These are phyloP conservation scores for Aepyceros melampus DNA, from an alignment of 2,113 vertebrate species.

Conservation along the genomic window DNA sequence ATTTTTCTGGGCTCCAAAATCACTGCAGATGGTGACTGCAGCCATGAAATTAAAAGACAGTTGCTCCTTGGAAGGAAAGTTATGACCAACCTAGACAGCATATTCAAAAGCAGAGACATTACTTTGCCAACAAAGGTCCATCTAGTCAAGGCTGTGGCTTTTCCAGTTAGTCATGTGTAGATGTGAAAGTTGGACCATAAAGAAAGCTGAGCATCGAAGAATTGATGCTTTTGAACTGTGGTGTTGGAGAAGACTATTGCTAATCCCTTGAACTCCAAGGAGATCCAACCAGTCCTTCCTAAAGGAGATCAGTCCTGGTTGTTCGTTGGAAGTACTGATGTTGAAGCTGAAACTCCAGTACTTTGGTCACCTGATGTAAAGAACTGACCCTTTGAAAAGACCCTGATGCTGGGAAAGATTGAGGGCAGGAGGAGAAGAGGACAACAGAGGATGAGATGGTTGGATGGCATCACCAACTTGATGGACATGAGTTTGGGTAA, in stretches of 20 bases:
- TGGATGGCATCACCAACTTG: background rate
- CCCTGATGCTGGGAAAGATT: background rate
- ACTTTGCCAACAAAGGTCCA: background rate
- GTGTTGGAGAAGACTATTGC: background rate
- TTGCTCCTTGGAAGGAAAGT: background rate
- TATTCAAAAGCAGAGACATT: background rate
- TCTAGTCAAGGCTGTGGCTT: background rate
- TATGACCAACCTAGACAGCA: background rate
- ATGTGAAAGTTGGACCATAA: background rate
- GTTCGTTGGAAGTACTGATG: background rate
- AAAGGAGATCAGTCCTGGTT: background rate
- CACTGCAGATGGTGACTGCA: background rate
- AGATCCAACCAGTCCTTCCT: background rate
- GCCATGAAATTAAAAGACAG: background rate
- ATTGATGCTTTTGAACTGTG: background rate
- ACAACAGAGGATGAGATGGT: background rate
- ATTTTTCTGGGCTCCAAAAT: rapidly evolving
- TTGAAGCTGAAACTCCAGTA: background rate
- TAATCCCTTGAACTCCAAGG: background rate
- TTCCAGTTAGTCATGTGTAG: background rate
- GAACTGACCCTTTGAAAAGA: background rate
- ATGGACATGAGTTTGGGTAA: background rate
- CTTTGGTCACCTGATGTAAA: rapidly evolving
- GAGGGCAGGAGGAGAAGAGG: background rate
- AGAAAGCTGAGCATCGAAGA: background rate